phyloP scores from a whole-genome alignment of 2,797 vertebrate species.

The Crenuchus spilurus region DNA sequence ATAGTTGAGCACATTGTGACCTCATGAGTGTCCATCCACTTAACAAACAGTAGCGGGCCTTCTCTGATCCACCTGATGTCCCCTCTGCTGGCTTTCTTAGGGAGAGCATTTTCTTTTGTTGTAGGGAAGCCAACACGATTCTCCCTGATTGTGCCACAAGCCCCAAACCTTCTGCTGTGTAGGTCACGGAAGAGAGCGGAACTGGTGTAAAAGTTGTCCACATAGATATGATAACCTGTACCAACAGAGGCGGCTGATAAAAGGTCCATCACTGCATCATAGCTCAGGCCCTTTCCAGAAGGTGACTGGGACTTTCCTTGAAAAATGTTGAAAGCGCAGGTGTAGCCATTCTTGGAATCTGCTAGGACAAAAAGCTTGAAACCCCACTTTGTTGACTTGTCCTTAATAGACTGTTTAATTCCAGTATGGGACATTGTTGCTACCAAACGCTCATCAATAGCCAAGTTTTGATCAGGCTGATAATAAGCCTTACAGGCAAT shows the following conservation, averaged over 20 bases:
- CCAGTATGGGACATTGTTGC: conserved; percentile 61
- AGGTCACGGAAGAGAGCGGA: conserved; percentile 56
- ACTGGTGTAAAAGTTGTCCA: conserved; percentile 72
- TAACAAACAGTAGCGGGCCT: too few species aligned
- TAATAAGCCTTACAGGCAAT: conserved; percentile 6
- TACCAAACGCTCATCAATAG: conserved; percentile 71
- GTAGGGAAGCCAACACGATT: conserved; percentile 1
- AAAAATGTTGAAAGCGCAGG: conserved; percentile 67
- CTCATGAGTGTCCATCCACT: too few species aligned
- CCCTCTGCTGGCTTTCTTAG: too few species aligned
- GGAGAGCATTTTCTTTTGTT: too few species aligned
- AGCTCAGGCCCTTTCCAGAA: conserved; percentile 60
- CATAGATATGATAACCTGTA: too few species aligned
- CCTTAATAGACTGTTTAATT: conserved; percentile 65
- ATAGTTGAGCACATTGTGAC: too few species aligned
- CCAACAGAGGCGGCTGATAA: too few species aligned
- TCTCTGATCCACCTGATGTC: too few species aligned
- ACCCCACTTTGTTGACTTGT: conserved; percentile 67
- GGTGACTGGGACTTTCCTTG: conserved; percentile 44
- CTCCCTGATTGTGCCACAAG: conserved; percentile 51
- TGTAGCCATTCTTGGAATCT: conserved; percentile 64
- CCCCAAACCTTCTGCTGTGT: conserved; percentile 47
- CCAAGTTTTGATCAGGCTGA: conserved; percentile 55
- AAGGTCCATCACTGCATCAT: conserved; percentile 65
- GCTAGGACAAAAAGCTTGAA: conserved; percentile 71